Evolutionary conservation across 1,140 invertebrate genomes (phyloP), one percentile per base, ranked within the genome.

Genomic region (Anastrepha obliqua): DNA sequence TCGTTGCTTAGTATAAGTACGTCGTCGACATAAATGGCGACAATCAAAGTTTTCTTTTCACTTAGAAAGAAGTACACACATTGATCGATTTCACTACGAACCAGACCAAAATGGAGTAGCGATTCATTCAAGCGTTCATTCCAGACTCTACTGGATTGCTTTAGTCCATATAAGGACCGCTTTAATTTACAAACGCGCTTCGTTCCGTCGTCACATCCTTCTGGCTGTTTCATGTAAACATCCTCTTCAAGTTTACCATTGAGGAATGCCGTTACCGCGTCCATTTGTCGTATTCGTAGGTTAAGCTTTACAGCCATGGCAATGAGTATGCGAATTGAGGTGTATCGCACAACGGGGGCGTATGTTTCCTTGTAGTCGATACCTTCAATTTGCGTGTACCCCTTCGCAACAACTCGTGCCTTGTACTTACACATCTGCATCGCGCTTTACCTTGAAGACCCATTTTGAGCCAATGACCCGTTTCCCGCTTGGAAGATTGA

Each of bases 161-260:
- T 91, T 17, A 91, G 81, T 11, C 91, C 89, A 87, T 91, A 91
- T 6, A 91, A 13, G 15, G 91, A 89, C 86, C 89, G 89, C n/a
- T 87, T 89, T 20, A 92, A 74, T 87, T 88, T 88, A 78, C 89
- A 90, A 2, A 90, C 89, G 51, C n/a, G 60, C 87, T 39, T 67
- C 55, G 58, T 65, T 65, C 87, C 65, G 58, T 87, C 47, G 88
- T 85, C n/a, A 62, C 88, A 87, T 47, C 89, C 91, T 15, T 89
- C 59, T 29, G 93, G 93, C 85, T 90, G 90, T 74, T 89, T 87
- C 93, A 94, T n/a, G n/a, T 94, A 87, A 15, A 87, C 29, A 1
- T 13, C 51, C 20, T 78, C 86, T 17, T 87, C 70, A 0, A 78
- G 29, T 2, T n/a, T 67, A 42, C 86, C 86, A 42, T 87, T 74